Evolutionary conservation across 2,113 vertebrate species (phyloP).

Genomic region (Mesoclemmys tuberculata): DNA sequence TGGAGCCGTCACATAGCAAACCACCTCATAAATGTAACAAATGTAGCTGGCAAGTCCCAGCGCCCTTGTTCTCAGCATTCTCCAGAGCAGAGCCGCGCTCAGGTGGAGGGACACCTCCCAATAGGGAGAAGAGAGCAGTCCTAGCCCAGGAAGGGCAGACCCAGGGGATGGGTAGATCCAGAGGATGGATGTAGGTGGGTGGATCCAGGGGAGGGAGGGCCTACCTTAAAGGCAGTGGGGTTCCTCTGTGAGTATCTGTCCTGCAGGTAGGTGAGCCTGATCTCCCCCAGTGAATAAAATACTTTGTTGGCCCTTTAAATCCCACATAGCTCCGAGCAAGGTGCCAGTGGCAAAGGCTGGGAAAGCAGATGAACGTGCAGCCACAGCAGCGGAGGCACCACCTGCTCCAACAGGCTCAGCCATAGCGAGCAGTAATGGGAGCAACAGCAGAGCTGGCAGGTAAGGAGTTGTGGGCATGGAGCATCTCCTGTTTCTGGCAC

Average conservation of each 20-base stretch:
- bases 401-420: not conserved
- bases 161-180: not conserved
- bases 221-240: not conserved
- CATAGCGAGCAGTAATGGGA: conserved; percentile 2
- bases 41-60: not conserved
- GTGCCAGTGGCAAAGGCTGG: conserved; percentile 58
- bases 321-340: conserved; percentile 83
- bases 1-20: not conserved
- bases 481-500: not conserved
- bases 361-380: not conserved
- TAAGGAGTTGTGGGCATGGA: not conserved
- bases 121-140: not conserved
- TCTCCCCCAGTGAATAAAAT: not conserved
- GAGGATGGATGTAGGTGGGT: not conserved
- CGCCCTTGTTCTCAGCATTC: not conserved
- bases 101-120: not conserved
- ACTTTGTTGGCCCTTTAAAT: not conserved
- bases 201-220: not conserved
- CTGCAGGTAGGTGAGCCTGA: not conserved
- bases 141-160: not conserved
- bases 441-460: conserved; percentile 26
- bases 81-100: not conserved
- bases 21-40: not conserved
- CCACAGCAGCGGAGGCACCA: conserved; percentile 45
- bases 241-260: not conserved